phyloP scores from a whole-genome alignment of 2,888 invertebrate species.

The Cerceris ruficornis region DNA sequence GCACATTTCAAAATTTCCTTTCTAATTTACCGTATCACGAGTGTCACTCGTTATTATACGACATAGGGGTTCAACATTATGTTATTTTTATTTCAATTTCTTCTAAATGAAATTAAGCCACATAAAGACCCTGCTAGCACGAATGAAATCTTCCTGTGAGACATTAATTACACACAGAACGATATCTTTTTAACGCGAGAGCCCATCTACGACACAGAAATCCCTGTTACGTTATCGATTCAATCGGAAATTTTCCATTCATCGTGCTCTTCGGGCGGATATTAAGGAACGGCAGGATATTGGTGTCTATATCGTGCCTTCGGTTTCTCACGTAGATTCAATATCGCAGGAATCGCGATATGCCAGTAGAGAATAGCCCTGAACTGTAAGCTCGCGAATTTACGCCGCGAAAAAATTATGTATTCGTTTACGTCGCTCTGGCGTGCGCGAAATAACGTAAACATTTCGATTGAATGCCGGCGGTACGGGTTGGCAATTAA shows the following conservation, averaged over 20 bases:
- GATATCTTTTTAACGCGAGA: constrained; percentile 11
- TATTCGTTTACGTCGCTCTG: background rate
- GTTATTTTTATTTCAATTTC: too few relatives aligned
- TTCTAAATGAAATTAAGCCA: too few relatives aligned
- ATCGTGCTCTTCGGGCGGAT: constrained; percentile 47
- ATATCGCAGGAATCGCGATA: constrained; percentile 40
- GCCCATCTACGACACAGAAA: constrained; percentile 30
- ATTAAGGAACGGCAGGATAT: constrained; percentile 63
- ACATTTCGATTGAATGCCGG: constrained; percentile 23
- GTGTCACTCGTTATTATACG: too few relatives aligned
- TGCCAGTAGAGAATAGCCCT: constrained; percentile 9
- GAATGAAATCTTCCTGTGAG: background rate
- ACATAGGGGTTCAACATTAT: too few relatives aligned
- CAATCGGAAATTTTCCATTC: constrained; percentile 53
- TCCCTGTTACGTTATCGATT: constrained; percentile 28
- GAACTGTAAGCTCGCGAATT: constrained; percentile 32
- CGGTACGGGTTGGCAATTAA: constrained; percentile 40
- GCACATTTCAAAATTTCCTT: too few relatives aligned
- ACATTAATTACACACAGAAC: background rate
- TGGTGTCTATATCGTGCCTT: constrained; percentile 58
- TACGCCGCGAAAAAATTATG: constrained; percentile 12
- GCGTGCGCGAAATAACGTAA: constrained; percentile 3
- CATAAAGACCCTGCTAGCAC: too few relatives aligned
- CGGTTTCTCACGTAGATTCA: constrained; percentile 45
- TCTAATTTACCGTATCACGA: too few relatives aligned